Evolutionary conservation across 2,888 invertebrate genomes (phyloP), one percentile per base, ranked within the genome.

Genomic region (Cotesia congregata): DNA sequence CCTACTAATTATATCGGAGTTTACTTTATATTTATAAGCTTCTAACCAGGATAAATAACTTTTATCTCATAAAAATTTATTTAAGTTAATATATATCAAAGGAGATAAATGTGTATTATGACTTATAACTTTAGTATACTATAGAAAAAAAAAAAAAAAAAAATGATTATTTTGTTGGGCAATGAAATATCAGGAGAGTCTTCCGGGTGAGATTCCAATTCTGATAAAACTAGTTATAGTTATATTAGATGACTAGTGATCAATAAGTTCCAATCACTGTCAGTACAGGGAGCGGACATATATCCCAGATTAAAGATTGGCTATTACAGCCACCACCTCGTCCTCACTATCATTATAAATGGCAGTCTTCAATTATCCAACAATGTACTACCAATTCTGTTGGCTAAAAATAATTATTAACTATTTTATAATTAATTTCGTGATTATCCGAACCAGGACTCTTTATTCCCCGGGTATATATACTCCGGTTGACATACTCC

Each of bases 381-480:
- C 76, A 75, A 67, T 74, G 17, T 75, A 67, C 69, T 20, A 62
- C 78, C 77, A 79, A 79, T 50, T 84, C 81, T 81, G 30, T 4
- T 3, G 0, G 30, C 30, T 50, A 50, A 50, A 50, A 50, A 80
- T 76, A 72, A 68, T 75, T 75, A 62, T 83, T 77, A 82, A 84
- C 87, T 87, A 77, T 82, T 84, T 83, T 83, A 50, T 85, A 85
- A 89, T 89, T 87, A 85, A 85, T 86, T 84, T 79, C 77, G 68
- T 80, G 77, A 83, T 85, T 83, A 82, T 75, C 65, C 64, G 50
- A 76, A 80, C 69, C 15, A 38, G 50, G 67, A 39, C 15, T 6
- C 79, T 17, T 72, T 77, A 83, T 74, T 85, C 85, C 83, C 77
- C 78, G 68, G 62, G 82, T 85, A 86, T 86, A 87, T 84, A 86